These are phyloP conservation scores for Dromococcyx pavoninus DNA, from an alignment of 2,797 vertebrate genomes.

Conservation along the genomic window DNA sequence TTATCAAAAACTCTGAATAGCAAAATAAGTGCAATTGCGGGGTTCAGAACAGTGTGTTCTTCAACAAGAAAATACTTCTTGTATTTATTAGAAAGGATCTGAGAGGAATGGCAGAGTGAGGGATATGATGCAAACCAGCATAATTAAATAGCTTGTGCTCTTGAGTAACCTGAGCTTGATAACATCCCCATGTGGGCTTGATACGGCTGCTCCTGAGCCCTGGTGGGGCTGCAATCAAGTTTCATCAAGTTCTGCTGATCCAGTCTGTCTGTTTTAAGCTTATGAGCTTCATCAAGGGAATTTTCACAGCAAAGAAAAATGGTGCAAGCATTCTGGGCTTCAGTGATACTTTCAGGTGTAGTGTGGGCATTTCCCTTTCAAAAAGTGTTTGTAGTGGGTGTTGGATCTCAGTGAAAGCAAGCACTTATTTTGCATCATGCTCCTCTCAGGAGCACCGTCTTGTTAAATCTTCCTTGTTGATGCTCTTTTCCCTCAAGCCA, in stretches of 20 bases:
- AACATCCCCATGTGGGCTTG: background rate
- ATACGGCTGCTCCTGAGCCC: background rate
- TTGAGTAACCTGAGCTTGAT: conserved; percentile 4
- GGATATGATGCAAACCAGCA: background rate
- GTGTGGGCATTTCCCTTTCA: background rate
- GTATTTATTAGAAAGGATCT: background rate
- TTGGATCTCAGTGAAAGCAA: background rate
- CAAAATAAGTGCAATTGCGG: background rate
- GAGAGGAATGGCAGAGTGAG: background rate
- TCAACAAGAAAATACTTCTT: background rate
- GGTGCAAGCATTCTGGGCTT: background rate
- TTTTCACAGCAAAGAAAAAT: background rate
- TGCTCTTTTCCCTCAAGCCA: background rate
- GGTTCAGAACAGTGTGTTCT: background rate
- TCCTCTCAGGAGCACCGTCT: background rate
- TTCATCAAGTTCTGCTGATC: background rate
- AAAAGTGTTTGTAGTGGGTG: background rate
- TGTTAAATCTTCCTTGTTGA: background rate
- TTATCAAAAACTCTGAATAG: conserved; percentile 21
- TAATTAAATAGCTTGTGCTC: background rate
- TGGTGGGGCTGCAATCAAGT: background rate
- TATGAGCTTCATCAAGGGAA: background rate
- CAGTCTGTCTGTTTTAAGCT: background rate
- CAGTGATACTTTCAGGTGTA: background rate
- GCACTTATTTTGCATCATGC: background rate